phyloP scores from a whole-genome alignment of 1,140 invertebrate species.

The Drosophila pruinosa region DNA sequence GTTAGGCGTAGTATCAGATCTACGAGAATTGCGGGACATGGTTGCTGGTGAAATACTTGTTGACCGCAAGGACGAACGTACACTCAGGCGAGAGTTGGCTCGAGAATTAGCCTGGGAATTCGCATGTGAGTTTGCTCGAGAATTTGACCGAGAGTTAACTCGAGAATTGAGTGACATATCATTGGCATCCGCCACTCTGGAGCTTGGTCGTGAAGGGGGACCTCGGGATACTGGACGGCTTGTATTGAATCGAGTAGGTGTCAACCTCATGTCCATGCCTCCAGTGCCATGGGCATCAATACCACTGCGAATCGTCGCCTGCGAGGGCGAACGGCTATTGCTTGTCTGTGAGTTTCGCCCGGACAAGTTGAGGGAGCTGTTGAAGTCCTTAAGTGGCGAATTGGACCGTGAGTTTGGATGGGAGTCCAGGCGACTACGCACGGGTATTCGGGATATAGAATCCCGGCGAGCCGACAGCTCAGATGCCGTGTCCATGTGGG shows the following conservation, averaged over 20 bases:
- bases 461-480: conserved; percentile 64
- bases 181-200: conserved; percentile 53
- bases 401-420: conserved; percentile 49
- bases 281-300: conserved; percentile 13
- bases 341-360: conserved; percentile 47
- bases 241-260: conserved; percentile 35
- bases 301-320: conserved; percentile 36
- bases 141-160: not conserved
- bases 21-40: conserved; percentile 20
- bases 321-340: conserved; percentile 61
- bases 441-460: conserved; percentile 71
- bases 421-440: conserved; percentile 59
- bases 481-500: conserved; percentile 33
- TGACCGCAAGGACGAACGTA: conserved; percentile 56
- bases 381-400: conserved; percentile 60
- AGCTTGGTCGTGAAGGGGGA: conserved; percentile 54
- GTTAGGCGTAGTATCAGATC: conserved; percentile 29
- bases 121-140: conserved; percentile 10
- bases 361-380: conserved; percentile 17
- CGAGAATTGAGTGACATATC: not conserved
- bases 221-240: conserved; percentile 54
- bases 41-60: conserved; percentile 63
- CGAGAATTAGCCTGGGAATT: conserved; percentile 62
- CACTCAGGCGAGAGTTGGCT: conserved; percentile 69
- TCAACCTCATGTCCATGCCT: conserved; percentile 11